Percentiles rank a stretch among this genome's conserved stretches.
Evolutionary conservation across 2,113 vertebrate species (phyloP).

Genomic region (Cheilinus undulatus): DNA sequence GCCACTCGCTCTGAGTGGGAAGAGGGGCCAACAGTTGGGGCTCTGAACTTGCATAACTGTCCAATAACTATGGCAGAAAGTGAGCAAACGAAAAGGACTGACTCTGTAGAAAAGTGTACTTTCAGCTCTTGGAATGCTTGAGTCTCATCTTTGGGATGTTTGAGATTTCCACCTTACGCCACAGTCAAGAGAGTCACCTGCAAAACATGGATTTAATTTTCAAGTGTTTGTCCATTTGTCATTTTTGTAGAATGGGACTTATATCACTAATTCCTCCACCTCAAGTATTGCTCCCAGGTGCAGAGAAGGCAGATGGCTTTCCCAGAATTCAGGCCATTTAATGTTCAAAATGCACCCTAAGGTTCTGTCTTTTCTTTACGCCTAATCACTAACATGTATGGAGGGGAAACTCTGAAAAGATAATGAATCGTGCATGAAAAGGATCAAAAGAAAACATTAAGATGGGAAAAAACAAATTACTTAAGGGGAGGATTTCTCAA

Average conservation of each 20-base stretch:
- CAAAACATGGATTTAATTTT: neutral
- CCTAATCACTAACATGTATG: neutral
- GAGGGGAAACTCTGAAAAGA: conserved; percentile 6
- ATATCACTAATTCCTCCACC: conserved; percentile 19
- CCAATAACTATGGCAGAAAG: conserved; percentile 29
- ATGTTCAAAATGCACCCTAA: neutral
- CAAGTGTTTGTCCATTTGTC: neutral
- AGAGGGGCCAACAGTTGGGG: conserved; percentile 51
- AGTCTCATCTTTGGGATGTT: neutral
- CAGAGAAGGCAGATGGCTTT: neutral
- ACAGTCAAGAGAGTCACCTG: conserved; percentile 1
- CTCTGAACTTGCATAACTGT: conserved; percentile 57
- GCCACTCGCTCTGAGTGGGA: conserved; percentile 45
- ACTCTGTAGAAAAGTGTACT: neutral
- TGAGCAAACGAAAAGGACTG: conserved; percentile 6
- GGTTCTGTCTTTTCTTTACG: neutral
- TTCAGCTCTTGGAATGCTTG: neutral
- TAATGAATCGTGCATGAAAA: neutral
- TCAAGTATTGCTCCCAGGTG: conserved; percentile 10
- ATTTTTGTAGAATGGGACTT: neutral
- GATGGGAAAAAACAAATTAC: neutral
- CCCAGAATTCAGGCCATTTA: neutral
- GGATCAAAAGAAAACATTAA: conserved; percentile 19
- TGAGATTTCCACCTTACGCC: conserved; percentile 1
- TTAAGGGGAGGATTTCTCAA: neutral